These are phyloP conservation scores for Tinea trinotella DNA, from an alignment of 2,888 invertebrate genomes.

Conservation along the genomic window DNA sequence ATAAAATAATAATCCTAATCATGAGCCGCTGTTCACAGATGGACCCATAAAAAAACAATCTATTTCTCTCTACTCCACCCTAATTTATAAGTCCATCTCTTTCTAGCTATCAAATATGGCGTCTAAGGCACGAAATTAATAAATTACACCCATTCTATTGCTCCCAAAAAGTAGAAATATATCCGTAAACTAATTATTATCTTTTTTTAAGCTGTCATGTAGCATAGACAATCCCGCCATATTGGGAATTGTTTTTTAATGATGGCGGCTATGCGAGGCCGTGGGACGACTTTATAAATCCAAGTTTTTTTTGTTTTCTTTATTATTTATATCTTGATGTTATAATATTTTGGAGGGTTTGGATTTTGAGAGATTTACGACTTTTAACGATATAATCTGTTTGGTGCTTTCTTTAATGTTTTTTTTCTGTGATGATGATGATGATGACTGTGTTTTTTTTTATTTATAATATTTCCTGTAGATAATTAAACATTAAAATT, in stretches of 20 bases:
- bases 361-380: conserved; percentile 9
- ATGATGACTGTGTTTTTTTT: not conserved
- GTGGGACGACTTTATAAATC: conserved; percentile 64
- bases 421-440: not conserved
- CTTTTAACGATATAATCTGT: conserved; percentile 3
- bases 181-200: conserved; percentile 57
- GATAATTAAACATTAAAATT: too few relatives aligned
- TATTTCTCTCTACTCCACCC: conserved; percentile 35
- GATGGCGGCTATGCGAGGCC: conserved; percentile 37
- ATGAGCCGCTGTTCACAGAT: conserved; percentile 19
- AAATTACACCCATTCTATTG: conserved; percentile 34
- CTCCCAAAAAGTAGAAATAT: conserved; percentile 32
- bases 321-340: conserved; percentile 19
- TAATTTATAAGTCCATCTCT: conserved; percentile 39
- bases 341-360: conserved; percentile 17
- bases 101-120: conserved; percentile 38
- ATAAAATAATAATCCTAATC: conserved; percentile 43
- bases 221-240: conserved; percentile 34
- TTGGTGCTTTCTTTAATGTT: not conserved
- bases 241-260: conserved; percentile 34
- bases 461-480: too few relatives aligned
- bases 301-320: conserved; percentile 36
- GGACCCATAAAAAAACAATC: conserved; percentile 18
- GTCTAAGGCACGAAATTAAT: conserved; percentile 42
- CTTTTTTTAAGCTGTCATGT: conserved; percentile 24